Conservation (phyloP, 2,113 vertebrate species). For the Megaceryle maxima region DNA sequence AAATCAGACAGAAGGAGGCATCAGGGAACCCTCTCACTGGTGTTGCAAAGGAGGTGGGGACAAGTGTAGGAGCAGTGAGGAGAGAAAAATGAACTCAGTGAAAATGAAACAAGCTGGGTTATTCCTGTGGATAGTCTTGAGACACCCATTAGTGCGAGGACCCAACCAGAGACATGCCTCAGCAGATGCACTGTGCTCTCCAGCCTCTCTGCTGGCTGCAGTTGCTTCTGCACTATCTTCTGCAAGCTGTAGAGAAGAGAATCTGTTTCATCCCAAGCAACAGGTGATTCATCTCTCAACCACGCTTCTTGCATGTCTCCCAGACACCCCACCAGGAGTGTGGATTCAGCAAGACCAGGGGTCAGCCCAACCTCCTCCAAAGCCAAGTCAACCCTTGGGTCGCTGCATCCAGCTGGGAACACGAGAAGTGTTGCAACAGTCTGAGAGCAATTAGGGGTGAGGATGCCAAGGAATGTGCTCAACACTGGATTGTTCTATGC, state of each 20-base stretch:
- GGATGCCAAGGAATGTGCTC: conserved; percentile 41
- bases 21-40: neutral
- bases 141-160: neutral
- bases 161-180: neutral
- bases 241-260: neutral
- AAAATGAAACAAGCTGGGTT: neutral
- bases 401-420: neutral
- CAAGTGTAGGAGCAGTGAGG: neutral
- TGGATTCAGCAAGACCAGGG: conserved; percentile 43
- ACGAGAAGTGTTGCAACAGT: conserved; percentile 10
- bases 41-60: neutral
- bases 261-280: neutral
- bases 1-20: neutral
- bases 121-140: neutral
- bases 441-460: conserved; percentile 17
- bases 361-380: conserved; percentile 33
- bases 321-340: neutral
- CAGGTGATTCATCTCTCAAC: conserved; percentile 52
- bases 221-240: neutral
- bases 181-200: neutral
- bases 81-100: neutral
- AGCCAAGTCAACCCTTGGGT: conserved; percentile 31
- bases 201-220: neutral
- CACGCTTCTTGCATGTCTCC: neutral
- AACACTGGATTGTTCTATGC: conserved; percentile 25